These are phyloP conservation scores for Troides helena DNA, from an alignment of 2,888 invertebrate species.

Conservation along the genomic window DNA sequence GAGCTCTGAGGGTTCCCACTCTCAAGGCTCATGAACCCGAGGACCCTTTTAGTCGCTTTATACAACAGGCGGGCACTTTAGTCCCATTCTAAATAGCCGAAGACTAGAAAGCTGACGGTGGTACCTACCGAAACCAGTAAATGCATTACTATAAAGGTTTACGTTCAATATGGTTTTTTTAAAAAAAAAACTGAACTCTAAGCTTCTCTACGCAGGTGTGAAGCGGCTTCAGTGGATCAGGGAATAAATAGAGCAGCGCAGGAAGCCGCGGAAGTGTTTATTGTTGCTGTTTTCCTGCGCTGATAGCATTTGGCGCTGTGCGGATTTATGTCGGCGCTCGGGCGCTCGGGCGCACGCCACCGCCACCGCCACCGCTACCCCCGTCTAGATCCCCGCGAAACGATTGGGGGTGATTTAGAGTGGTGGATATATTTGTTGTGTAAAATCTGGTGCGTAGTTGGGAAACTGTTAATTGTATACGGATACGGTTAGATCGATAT, in stretches of 20 bases:
- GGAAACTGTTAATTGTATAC: conserved; percentile 7
- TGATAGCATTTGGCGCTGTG: conserved; percentile 46
- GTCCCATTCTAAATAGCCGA: too few species aligned
- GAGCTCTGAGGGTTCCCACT: too few species aligned
- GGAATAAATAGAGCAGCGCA: conserved; percentile 35
- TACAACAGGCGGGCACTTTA: too few species aligned
- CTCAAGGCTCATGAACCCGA: too few species aligned
- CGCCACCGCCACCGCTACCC: conserved; percentile 41
- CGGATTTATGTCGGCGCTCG: conserved; percentile 42
- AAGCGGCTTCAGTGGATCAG: conserved; percentile 15
- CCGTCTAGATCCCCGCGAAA: conserved; percentile 40
- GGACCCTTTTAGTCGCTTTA: too few species aligned
- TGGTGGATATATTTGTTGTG: conserved; percentile 30
- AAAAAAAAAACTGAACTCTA: conserved; percentile 20
- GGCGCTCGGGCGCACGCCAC: conserved; percentile 34
- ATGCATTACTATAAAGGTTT: neutral
- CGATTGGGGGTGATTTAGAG: conserved; percentile 41
- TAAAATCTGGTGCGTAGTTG: conserved; percentile 23
- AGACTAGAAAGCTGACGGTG: too few species aligned
- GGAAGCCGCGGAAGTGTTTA: conserved; percentile 70
- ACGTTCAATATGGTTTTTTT: neutral
- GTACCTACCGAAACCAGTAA: too few species aligned
- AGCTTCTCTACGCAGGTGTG: conserved; percentile 18
- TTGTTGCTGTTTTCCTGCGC: conserved; percentile 46
- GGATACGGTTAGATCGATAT: conserved; percentile 4